Evolutionary conservation across 2,888 invertebrate genomes (phyloP).

Genomic region (Ectemnius continuus): DNA sequence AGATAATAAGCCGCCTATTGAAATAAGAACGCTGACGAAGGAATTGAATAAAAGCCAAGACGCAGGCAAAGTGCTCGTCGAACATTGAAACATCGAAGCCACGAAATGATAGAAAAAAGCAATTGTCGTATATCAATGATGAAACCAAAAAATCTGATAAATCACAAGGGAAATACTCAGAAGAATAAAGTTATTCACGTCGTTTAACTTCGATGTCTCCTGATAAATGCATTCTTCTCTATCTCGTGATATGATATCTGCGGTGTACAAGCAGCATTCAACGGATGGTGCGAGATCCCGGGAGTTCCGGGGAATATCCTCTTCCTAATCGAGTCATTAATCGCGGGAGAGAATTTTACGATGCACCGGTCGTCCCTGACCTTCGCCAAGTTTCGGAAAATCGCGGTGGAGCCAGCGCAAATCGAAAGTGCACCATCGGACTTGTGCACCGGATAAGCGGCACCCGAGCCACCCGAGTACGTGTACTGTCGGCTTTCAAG

Average conservation of each 20-base stretch:
- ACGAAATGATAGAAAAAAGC: too few relatives aligned
- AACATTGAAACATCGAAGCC: too few relatives aligned
- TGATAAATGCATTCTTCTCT: slow-evolving; percentile 3
- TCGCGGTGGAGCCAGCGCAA: not conserved
- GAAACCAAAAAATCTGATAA: not conserved
- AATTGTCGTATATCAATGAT: not conserved
- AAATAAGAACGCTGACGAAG: not conserved
- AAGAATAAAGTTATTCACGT: slow-evolving; percentile 5
- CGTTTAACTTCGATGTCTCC: slow-evolving; percentile 2
- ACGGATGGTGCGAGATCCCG: not conserved
- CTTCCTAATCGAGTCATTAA: not conserved
- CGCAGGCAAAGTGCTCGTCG: not conserved
- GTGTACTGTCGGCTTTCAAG: slow-evolving; percentile 29
- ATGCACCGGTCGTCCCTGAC: not conserved
- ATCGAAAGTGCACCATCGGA: slow-evolving; percentile 6
- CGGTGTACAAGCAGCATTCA: slow-evolving; percentile 5
- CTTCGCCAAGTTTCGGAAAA: not conserved
- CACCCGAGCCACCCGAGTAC: not conserved
- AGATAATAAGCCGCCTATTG: not conserved
- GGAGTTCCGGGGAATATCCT: not conserved
- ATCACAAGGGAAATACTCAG: not conserved
- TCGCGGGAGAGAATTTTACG: not conserved
- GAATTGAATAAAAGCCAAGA: not conserved
- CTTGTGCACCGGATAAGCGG: slow-evolving; percentile 5
- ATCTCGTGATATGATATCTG: not conserved